Base-by-base conservation (phyloP, 1,140 invertebrate species). In the Lasioglossum albipes region DNA sequence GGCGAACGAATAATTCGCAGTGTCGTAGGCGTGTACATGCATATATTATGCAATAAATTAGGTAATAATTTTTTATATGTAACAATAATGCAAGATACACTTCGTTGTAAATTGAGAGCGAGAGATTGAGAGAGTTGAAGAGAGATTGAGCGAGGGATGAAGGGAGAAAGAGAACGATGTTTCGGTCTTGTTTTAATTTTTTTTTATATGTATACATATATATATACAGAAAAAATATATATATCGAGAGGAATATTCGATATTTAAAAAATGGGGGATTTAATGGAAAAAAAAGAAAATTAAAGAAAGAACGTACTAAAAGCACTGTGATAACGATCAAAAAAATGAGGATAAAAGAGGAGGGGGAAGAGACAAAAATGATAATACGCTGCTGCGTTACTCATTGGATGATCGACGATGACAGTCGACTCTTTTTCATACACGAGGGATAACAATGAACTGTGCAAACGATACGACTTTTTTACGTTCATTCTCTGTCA, bases 321-420 rank as follows among this genome's bases (percentile, higher is more conserved):
- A 69, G 75, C 42, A 59, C 84, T 85, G 84, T 85, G 84, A 85
- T 85, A 85, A 81, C 42, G 74, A 79, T 45, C 31, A 57, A 65
- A 54, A 69, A 73, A 45, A n/a, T 16, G 41, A 31, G 16, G 5
- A 27, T 41, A 76, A 2, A 7, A 7, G 41, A 36, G 36, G 20
- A n/a, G 22, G 31, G 7, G n/a, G 27, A 57, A 22, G 67, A 22
- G 7, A 42, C 1, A 61, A n/a, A 57, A 67, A 42, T 52, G 64
- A 49, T 49, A 65, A 27, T 16, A 27, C 42, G 52, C 65, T 31
- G 22, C 13, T 16, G 52, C 6, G 52, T 10, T 57, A 76, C n/a
- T 69, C 54, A 45, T 59, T 69, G 52, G 65, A 45, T 9, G 49
- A 10, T 49, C 52, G 64, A 84, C 27, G 68, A 59, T 66, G 36